phyloP scores from a whole-genome alignment of 2,888 invertebrate species.

The Frankliniella intonsa region DNA sequence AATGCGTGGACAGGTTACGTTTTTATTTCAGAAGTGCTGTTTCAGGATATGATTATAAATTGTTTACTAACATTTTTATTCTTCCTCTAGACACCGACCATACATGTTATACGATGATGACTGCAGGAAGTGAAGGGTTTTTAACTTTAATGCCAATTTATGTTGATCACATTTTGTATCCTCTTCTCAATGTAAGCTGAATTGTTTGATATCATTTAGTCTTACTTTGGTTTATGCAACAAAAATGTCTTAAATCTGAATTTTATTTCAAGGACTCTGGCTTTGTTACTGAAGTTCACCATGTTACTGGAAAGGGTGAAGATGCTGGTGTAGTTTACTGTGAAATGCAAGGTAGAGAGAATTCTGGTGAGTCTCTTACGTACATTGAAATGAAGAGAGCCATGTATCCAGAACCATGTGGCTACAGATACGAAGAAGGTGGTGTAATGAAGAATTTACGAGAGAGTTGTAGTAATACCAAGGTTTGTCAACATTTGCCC shows the following conservation, averaged over 20 bases:
- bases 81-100: conserved; percentile 61
- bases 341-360: conserved; percentile 87
- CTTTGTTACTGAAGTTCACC: conserved; percentile 86
- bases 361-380: conserved; percentile 68
- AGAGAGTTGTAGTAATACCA: conserved; percentile 71
- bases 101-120: conserved; percentile 84
- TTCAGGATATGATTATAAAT: background rate
- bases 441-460: conserved; percentile 80
- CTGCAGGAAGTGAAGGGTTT: conserved; percentile 83
- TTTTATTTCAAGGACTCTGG: conserved; percentile 60
- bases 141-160: conserved; percentile 84
- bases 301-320: conserved; percentile 79
- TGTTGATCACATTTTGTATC: conserved; percentile 82
- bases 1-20: conserved; percentile 77
- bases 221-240: background rate
- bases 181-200: conserved; percentile 62
- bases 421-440: conserved; percentile 80
- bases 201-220: background rate
- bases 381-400: conserved; percentile 60
- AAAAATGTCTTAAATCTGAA: conserved; percentile 10
- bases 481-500: conserved; percentile 53
- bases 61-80: background rate
- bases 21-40: background rate
- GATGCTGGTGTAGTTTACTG: conserved; percentile 94
- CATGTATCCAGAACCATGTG: conserved; percentile 75